Evolutionary conservation across 2,797 vertebrate species (phyloP).

Genomic region (Otolemur crassicaudatus): DNA sequence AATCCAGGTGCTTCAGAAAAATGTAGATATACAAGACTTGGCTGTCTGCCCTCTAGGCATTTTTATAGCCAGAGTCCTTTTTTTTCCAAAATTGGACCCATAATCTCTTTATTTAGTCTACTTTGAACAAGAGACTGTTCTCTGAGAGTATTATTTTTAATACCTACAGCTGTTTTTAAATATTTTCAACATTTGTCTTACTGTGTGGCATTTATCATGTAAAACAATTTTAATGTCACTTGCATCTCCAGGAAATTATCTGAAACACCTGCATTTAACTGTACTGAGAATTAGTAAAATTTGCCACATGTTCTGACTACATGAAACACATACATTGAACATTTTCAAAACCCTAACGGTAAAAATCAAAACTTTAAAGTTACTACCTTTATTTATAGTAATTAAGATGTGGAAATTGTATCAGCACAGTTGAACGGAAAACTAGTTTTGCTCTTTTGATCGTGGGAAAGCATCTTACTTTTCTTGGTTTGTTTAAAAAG

Average conservation of each 20-base stretch:
- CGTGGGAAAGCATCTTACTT: background rate
- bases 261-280: conserved; percentile 26
- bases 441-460: background rate
- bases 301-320: background rate
- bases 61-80: background rate
- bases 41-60: background rate
- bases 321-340: background rate
- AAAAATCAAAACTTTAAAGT: background rate
- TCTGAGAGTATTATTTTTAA: conserved; percentile 36
- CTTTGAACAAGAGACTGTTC: background rate
- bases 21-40: background rate
- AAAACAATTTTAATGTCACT: conserved; percentile 42
- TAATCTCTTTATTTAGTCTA: conserved; percentile 69
- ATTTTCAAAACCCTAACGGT: background rate
- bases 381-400: background rate
- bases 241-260: background rate
- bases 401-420: background rate
- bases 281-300: background rate
- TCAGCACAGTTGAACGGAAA: background rate
- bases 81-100: background rate
- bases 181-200: background rate
- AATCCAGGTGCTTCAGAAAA: conserved; percentile 50
- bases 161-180: conserved; percentile 2
- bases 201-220: conserved; percentile 1
- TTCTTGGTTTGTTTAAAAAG: background rate